These are phyloP conservation scores for Rhodinocichla rosea DNA, from an alignment of 2,113 vertebrate genomes.

Conservation along the genomic window DNA sequence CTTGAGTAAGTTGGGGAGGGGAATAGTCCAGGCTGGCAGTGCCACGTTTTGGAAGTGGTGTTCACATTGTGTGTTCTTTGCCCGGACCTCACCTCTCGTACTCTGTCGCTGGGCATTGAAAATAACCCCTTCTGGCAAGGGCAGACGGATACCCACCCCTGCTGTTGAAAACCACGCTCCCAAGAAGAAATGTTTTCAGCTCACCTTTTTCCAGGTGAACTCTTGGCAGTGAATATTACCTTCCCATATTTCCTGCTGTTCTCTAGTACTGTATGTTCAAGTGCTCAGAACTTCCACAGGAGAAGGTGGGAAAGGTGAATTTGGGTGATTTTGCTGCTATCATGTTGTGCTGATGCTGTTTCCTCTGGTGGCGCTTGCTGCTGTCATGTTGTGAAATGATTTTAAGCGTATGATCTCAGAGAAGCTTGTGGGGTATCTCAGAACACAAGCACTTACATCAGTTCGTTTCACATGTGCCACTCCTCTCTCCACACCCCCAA, in stretches of 20 bases:
- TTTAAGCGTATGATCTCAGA: not conserved
- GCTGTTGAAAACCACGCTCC: not conserved
- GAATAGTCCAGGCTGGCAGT: not conserved
- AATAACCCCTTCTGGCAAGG: not conserved
- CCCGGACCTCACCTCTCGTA: not conserved
- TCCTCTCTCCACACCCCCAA: not conserved
- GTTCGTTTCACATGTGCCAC: not conserved
- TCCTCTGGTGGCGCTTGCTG: not conserved
- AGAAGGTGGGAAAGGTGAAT: not conserved
- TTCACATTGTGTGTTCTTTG: not conserved
- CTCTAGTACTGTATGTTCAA: not conserved
- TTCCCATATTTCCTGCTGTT: not conserved
- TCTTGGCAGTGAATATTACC: not conserved
- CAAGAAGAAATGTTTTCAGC: not conserved
- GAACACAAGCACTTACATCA: not conserved
- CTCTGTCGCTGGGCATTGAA: not conserved
- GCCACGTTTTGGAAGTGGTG: not conserved
- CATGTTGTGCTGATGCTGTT: not conserved
- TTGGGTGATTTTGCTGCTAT: not conserved
- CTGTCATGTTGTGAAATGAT: not conserved
- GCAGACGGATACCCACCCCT: not conserved
- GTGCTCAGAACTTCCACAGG: not conserved
- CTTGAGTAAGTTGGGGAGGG: not conserved
- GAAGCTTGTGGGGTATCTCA: not conserved
- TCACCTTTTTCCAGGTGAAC: not conserved